Base-by-base conservation (phyloP, 2,797 vertebrate genomes). In the Tangara arthus region DNA sequence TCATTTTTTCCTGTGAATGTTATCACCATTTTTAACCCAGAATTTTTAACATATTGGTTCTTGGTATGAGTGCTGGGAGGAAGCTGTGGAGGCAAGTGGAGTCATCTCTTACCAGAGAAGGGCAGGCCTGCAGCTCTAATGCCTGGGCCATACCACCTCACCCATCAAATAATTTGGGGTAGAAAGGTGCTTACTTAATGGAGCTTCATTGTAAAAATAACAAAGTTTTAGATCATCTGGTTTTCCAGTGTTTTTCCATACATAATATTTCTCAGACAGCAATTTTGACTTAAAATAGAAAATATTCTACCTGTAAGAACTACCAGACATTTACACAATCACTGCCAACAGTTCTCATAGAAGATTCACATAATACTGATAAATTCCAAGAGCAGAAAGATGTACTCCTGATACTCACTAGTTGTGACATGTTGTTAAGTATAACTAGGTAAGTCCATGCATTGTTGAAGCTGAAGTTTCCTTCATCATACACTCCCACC, bases 361-460 rank as follows among this genome's bases (percentile, higher is more conserved):
- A 55, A 79, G 18, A 57, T 53, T 53, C n/a, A 64, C 2, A 1
- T 21, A 79, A 15, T 17, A 23, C 30, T 1, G 1, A 87, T 47
- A 47, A 55, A 23, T 63, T 63, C 55, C 81, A 47, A 57, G 82
- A 77, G 80, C 17, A 96, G 42, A 61, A 95, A 50, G 47, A 47
- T 27, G 63, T 16, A 82, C 30, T 34, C 35, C 15, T 44, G 72
- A 82, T 94, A 98, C 98, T 98, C 98, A 99, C 99, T 95, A 99
- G 97, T 80, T 99, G 99, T 78, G 99, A 99, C 97, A 99, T 98
- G 80, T 99, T 99, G 97, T 99, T 99, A 96, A 99, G 97, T 96
- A 99, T 99, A 93, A 99, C 99, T 97, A 99, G 97, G 95, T 99
- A 99, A 4, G 99, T 99, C 99, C 99, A 99, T 30, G 99, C 99